Evolutionary conservation across 1,140 invertebrate species (phyloP), one percentile per base, ranked within the genome.

Genomic region (Drosophila pectinifera): DNA sequence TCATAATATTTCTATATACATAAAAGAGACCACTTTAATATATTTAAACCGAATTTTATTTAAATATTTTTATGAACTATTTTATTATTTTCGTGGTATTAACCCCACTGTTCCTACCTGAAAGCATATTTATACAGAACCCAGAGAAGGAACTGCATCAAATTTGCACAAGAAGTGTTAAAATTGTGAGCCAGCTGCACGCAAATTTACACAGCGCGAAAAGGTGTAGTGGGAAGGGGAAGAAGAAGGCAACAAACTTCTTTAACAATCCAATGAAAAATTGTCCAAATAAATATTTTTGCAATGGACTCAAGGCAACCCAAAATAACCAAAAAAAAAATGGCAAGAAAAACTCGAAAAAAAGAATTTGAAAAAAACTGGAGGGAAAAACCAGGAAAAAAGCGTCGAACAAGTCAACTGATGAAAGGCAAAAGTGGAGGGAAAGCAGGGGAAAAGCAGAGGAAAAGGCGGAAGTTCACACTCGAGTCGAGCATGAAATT

Each of bases 131-230:
- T 46, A 49, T 48, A 61, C 18, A 51, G 75, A 22, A 56, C 49
- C 48, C 42, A 16, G 24, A 38, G 41, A 65, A 59, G 34, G 36
- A 82, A 73, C 51, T 83, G 75, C 76, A 64, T 84, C 45, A 76
- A 83, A 83, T 83, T 84, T 80, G 61, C 80, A 84, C 81, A 84
- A 84, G 58, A 84, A 84, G 80, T 84, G 80, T 84, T 78, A 83
- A 82, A 82, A 83, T 78, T 74, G 58, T 83, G 74, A 62, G 70
- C 74, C 81, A 82, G 62, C 77, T 72, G 79, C 79, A 82, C 54
- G 74, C 73, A 82, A 82, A 72, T 82, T 64, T 55, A 64, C 45
- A 74, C 56, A 41, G 56, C 16, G 31, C 22, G 38, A 56, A 74
- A 46, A 42, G 5, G 4, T n/a, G 36, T 20, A 20, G 20, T 0